Conservation (phyloP, 2,113 vertebrate genomes). For the Erythrocercus mccallii region DNA sequence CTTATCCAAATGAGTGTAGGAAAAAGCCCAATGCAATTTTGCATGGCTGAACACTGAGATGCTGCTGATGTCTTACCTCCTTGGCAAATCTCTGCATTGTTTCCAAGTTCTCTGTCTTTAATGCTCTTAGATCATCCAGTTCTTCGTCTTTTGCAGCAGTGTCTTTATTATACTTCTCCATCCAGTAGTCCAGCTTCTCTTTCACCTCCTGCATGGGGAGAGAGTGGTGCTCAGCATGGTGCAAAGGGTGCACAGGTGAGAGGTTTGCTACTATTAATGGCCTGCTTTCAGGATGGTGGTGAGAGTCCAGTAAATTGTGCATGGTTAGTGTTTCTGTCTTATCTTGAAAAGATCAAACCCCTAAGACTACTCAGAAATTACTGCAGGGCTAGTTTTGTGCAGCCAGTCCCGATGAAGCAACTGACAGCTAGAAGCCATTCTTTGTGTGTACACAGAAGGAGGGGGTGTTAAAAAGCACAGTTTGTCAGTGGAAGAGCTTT, state of each 20-base stretch:
- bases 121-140: slow-evolving; percentile 67
- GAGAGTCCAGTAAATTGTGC: background rate
- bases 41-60: background rate
- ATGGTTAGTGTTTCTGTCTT: background rate
- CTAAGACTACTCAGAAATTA: background rate
- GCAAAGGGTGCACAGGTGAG: background rate
- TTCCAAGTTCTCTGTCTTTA: slow-evolving; percentile 71
- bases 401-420: background rate
- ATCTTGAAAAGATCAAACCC: background rate
- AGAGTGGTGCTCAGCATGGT: background rate
- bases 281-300: background rate
- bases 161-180: slow-evolving; percentile 81
- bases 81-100: slow-evolving; percentile 71
- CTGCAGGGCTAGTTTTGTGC: background rate
- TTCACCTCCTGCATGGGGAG: slow-evolving; percentile 68
- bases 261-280: background rate
- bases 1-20: background rate
- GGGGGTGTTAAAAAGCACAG: background rate
- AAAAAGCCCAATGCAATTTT: background rate
- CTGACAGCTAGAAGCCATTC: background rate
- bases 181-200: slow-evolving; percentile 80
- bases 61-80: slow-evolving; percentile 62
- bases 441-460: background rate
- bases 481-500: background rate
- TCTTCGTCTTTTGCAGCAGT: slow-evolving; percentile 76